Evolutionary conservation across 2,797 vertebrate species (phyloP).

Genomic region (Esox lucius): DNA sequence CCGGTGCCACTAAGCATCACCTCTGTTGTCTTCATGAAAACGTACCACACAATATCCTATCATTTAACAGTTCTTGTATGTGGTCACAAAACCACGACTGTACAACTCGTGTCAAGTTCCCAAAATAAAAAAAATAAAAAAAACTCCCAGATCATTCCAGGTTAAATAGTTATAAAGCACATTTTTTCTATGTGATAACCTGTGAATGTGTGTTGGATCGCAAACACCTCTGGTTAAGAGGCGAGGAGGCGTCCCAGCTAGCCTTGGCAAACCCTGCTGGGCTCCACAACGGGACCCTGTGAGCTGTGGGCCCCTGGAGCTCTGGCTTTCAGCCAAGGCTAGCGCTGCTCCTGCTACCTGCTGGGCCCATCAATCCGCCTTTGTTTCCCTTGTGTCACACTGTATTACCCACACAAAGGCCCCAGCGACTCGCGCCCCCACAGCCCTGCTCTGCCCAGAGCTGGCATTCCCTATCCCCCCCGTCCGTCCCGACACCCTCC

Average conservation of each 20-base stretch:
- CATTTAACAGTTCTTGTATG: background rate
- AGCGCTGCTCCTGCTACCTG: conserved; percentile 93
- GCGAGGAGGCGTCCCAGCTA: conserved; percentile 64
- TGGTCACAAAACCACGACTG: background rate
- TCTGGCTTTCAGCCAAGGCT: conserved; percentile 78
- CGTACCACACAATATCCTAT: background rate
- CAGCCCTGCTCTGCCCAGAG: conserved; percentile 77
- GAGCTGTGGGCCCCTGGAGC: conserved; percentile 73
- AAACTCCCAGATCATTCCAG: background rate
- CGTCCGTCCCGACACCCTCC: conserved; percentile 37
- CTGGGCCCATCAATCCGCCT: conserved; percentile 98
- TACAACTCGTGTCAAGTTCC: background rate
- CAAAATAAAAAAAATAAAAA: background rate
- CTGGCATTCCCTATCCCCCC: conserved; percentile 86
- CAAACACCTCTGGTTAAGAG: conserved; percentile 63
- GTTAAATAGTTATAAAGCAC: background rate
- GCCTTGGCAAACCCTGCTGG: conserved; percentile 66
- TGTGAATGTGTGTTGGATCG: conserved; percentile 29
- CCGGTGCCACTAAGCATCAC: background rate
- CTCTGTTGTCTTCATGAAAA: background rate
- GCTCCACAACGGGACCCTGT: conserved; percentile 75
- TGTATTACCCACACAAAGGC: conserved; percentile 88
- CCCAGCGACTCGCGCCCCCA: conserved; percentile 76
- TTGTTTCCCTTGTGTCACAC: conserved; percentile 98
- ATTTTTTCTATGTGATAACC: conserved; percentile 21